Conservation (phyloP, 2,888 invertebrate species). For the Ormyrus rosae region DNA sequence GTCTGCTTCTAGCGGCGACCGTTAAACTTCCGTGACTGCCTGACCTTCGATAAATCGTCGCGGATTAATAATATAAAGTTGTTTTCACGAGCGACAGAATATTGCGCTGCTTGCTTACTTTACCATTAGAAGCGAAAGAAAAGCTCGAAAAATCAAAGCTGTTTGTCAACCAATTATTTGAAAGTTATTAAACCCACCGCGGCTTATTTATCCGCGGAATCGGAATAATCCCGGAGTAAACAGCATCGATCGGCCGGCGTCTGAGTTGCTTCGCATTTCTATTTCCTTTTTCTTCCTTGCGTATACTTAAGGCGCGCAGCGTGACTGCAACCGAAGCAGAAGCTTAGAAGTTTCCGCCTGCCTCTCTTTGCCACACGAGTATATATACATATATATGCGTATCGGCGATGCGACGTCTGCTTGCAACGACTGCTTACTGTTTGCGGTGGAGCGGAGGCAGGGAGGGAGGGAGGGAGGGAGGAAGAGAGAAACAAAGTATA, state of each 20-base stretch:
- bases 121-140: too few relatives aligned
- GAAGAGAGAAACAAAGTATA: slow-evolving; percentile 3
- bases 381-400: neutral
- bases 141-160: too few relatives aligned
- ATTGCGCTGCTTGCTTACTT: too few relatives aligned
- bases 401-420: slow-evolving; percentile 22
- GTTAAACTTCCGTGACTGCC: too few relatives aligned
- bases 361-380: neutral
- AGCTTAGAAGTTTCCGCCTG: slow-evolving; percentile 27
- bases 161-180: too few relatives aligned
- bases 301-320: slow-evolving; percentile 21
- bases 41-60: neutral
- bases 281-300: neutral
- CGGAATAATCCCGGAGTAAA: too few relatives aligned
- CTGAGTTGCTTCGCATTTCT: neutral
- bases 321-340: neutral
- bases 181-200: too few relatives aligned
- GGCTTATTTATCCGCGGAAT: too few relatives aligned
- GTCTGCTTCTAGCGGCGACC: too few relatives aligned
- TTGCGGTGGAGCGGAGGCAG: slow-evolving; percentile 15
- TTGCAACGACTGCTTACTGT: slow-evolving; percentile 17
- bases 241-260: neutral
- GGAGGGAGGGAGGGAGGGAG: neutral
- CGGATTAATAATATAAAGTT: too few relatives aligned
- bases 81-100: too few relatives aligned